Evolutionary conservation across 1,140 invertebrate species (phyloP).

Genomic region (Mylabris phalerata): DNA sequence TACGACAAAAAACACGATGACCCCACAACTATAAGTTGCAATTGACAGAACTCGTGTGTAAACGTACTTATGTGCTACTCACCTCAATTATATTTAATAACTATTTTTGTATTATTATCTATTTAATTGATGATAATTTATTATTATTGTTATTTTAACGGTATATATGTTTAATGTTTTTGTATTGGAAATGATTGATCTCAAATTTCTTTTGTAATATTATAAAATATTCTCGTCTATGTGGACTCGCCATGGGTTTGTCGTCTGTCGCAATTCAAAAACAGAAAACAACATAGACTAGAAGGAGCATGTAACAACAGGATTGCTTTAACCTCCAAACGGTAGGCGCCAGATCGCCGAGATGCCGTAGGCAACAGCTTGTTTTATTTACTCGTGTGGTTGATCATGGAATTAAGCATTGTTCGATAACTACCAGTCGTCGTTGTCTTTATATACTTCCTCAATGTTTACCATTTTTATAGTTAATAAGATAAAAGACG

Average conservation of each 20-base stretch:
- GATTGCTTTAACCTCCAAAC: conserved; percentile 22
- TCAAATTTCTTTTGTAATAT: no score
- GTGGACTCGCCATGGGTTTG: neutral
- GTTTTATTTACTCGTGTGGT: conserved; percentile 18
- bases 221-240: no score
- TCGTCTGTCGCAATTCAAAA: conserved; percentile 9
- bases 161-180: no score
- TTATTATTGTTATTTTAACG: no score
- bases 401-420: conserved; percentile 18
- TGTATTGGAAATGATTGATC: no score
- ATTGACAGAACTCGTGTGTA: neutral
- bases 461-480: conserved; percentile 18
- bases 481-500: conserved; percentile 11
- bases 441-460: conserved; percentile 11
- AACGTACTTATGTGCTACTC: no score
- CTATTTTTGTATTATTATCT: no score
- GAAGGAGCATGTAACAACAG: conserved; percentile 13
- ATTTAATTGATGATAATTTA: no score
- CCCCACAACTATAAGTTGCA: conserved; percentile 5
- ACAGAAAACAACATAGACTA: conserved; percentile 13
- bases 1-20: conserved; percentile 19
- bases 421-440: conserved; percentile 14
- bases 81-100: no score
- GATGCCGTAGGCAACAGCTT: conserved; percentile 17
- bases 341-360: conserved; percentile 24